Percentiles rank a stretch among this genome's conserved stretches.
These are phyloP conservation scores for Esox masquinongy DNA, from an alignment of 2,797 vertebrate genomes.

Conservation along the genomic window DNA sequence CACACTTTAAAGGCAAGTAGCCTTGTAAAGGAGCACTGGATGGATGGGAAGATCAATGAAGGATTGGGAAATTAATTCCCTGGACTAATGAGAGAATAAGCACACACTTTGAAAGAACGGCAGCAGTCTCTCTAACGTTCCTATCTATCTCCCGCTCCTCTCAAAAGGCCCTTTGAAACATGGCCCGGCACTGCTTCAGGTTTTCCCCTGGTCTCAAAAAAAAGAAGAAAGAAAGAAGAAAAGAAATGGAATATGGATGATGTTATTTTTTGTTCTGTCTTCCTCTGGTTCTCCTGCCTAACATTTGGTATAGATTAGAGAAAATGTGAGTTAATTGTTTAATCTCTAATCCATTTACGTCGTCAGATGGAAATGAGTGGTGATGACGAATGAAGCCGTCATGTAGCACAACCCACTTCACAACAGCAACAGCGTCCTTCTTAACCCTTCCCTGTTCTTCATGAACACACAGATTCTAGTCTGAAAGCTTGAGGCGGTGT, in stretches of 20 bases:
- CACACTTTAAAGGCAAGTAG: slow-evolving; percentile 10
- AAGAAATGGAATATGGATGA: background rate
- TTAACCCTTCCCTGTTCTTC: slow-evolving; percentile 2
- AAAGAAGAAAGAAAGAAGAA: background rate
- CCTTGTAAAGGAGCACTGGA: slow-evolving; percentile 16
- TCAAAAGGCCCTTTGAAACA: slow-evolving; percentile 8
- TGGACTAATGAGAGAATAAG: slow-evolving; percentile 40
- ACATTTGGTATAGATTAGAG: slow-evolving; percentile 49
- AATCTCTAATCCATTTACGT: slow-evolving; percentile 48
- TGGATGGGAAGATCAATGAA: slow-evolving; percentile 19
- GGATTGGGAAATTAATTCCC: slow-evolving; percentile 45
- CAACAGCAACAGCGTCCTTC: background rate
- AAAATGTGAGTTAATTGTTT: slow-evolving; percentile 68
- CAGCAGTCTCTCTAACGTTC: too few relatives aligned
- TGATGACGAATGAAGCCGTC: slow-evolving; percentile 54
- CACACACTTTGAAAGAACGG: slow-evolving; percentile 33
- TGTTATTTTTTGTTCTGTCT: slow-evolving; percentile 3
- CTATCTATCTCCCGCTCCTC: background rate
- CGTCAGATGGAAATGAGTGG: slow-evolving; percentile 6
- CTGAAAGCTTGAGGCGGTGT: slow-evolving; percentile 45
- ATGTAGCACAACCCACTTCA: slow-evolving; percentile 48
- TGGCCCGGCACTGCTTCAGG: background rate
- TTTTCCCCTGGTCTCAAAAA: background rate
- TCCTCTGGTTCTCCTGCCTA: background rate
- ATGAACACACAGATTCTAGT: slow-evolving; percentile 45